Percentiles rank a stretch among this genome's conserved stretches.
phyloP scores from a whole-genome alignment of 2,113 vertebrate species.

The Zootoca vivipara region DNA sequence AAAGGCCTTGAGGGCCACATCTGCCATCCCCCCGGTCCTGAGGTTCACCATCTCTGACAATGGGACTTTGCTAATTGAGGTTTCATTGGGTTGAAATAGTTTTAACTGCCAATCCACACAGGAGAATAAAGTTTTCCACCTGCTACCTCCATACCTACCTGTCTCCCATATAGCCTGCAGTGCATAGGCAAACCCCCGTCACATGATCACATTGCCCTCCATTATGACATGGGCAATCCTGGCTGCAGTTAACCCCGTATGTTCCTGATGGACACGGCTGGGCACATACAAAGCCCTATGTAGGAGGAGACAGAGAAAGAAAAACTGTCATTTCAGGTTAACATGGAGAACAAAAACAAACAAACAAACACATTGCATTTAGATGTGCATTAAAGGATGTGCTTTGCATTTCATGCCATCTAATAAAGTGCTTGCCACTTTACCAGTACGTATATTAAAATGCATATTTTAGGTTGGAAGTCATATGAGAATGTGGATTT shows the following conservation, averaged over 20 bases:
- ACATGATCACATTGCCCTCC: slow-evolving; percentile 94
- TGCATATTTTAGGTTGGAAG: too few relatives aligned
- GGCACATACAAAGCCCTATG: slow-evolving; percentile 93
- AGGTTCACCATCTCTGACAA: too few relatives aligned
- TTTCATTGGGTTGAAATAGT: neutral
- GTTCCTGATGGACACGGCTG: slow-evolving; percentile 93
- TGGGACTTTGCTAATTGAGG: neutral
- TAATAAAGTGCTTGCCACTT: too few relatives aligned
- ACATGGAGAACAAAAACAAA: neutral
- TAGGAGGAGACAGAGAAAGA: slow-evolving; percentile 41
- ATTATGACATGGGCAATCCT: slow-evolving; percentile 94
- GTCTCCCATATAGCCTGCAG: slow-evolving; percentile 92
- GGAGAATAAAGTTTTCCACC: neutral
- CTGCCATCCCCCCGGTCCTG: too few relatives aligned
- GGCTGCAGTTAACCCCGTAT: slow-evolving; percentile 94
- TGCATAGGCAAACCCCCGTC: slow-evolving; percentile 91
- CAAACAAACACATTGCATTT: neutral
- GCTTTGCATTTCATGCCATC: neutral
- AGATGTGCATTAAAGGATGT: neutral
- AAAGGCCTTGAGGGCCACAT: too few relatives aligned
- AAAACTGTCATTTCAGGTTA: neutral
- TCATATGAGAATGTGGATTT: too few relatives aligned
- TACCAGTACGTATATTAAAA: too few relatives aligned
- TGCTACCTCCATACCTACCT: slow-evolving; percentile 77
- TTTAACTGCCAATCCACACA: neutral